Evolutionary conservation across 2,888 invertebrate species (phyloP).

Genomic region (Drosophila meridiana): DNA sequence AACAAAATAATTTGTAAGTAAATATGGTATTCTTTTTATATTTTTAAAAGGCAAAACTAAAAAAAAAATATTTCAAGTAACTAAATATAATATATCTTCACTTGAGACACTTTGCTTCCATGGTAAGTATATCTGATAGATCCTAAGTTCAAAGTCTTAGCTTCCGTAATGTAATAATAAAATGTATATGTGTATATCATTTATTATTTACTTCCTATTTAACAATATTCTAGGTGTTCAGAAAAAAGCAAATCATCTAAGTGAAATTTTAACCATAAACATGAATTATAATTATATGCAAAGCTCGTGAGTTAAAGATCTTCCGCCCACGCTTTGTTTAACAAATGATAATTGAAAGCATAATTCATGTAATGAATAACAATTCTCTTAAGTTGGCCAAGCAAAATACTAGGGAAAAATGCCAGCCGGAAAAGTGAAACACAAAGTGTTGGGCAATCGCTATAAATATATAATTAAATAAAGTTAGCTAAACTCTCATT

Average conservation of each 20-base stretch:
- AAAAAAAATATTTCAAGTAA: no score
- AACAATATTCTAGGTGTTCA: background rate
- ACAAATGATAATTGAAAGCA: background rate
- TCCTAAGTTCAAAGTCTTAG: no score
- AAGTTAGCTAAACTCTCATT: background rate
- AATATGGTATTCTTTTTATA: no score
- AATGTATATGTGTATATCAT: no score
- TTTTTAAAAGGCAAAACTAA: no score
- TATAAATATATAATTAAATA: background rate
- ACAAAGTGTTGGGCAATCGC: background rate
- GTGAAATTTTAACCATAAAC: background rate
- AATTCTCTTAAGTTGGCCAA: background rate
- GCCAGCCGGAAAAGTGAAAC: background rate
- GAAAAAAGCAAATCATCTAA: background rate
- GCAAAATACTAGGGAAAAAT: background rate
- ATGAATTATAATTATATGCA: background rate
- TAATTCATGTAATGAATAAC: background rate
- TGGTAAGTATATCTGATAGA: no score
- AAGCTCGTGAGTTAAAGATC: background rate
- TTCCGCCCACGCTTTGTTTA: background rate
- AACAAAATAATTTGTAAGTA: no score
- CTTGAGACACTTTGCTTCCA: no score
- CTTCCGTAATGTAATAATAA: no score
- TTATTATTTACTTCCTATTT: no score
- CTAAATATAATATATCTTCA: no score